phyloP scores from a whole-genome alignment of 2,113 vertebrate species.

The Herpetotheres cachinnans region DNA sequence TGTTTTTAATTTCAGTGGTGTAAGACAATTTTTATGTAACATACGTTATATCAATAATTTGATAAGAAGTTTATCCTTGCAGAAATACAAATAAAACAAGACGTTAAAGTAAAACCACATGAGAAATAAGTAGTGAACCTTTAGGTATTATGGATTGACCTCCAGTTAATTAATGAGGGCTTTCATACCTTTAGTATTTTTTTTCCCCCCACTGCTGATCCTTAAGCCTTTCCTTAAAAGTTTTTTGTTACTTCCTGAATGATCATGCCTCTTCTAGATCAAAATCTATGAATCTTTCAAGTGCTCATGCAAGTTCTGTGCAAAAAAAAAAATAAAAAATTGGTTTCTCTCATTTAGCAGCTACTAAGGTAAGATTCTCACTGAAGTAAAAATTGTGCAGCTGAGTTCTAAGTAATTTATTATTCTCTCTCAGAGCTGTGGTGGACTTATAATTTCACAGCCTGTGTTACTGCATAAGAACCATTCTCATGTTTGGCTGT shows the following conservation, averaged over 20 bases:
- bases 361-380: background rate
- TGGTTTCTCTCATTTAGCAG: background rate
- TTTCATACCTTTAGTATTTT: background rate
- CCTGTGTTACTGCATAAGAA: background rate
- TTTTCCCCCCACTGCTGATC: background rate
- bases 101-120: background rate
- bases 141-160: background rate
- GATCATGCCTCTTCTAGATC: background rate
- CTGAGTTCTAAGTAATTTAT: background rate
- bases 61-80: background rate
- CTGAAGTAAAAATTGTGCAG: background rate
- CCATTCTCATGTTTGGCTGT: slow-evolving; percentile 39
- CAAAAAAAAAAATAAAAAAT: background rate
- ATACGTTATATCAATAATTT: background rate
- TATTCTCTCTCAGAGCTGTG: background rate
- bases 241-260: background rate
- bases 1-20: background rate
- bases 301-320: background rate
- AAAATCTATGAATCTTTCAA: background rate
- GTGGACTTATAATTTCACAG: background rate
- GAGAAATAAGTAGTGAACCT: background rate
- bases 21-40: background rate
- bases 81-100: background rate
- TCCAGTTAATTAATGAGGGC: background rate
- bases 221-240: background rate